Conservation (phyloP, 2,113 vertebrate species). For the Chaetorhynchus papuensis region DNA sequence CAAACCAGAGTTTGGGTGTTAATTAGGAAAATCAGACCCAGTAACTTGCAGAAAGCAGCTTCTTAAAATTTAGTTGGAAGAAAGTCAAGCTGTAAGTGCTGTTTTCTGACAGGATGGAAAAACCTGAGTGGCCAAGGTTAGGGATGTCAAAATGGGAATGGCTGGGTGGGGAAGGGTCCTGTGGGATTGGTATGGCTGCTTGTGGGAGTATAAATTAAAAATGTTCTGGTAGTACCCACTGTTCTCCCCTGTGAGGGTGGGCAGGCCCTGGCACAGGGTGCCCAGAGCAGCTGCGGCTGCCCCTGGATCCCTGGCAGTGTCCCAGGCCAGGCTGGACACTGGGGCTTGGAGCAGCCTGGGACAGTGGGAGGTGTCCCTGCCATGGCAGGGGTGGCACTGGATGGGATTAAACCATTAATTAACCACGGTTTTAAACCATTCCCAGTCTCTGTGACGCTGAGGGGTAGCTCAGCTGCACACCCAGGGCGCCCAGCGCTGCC, state of each 20-base stretch:
- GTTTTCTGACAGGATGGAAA: not conserved
- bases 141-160: accelerated
- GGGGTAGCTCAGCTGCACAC: accelerated
- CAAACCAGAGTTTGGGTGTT: not conserved
- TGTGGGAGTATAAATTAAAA: accelerated
- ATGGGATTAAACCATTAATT: accelerated
- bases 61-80: not conserved
- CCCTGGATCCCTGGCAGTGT: not conserved
- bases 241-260: accelerated
- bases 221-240: accelerated
- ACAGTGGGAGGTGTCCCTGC: not conserved
- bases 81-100: not conserved
- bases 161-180: too few species aligned
- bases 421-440: too few species aligned
- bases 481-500: accelerated
- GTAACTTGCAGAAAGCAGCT: not conserved
- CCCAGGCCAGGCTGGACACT: not conserved
- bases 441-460: not conserved
- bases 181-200: accelerated
- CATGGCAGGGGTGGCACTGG: not conserved
- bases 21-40: not conserved
- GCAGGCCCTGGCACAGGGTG: not conserved
- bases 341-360: not conserved
- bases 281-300: not conserved
- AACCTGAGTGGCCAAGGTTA: accelerated